Base-by-base conservation (phyloP, 2,797 vertebrate species). In the Saxicola maurus region DNA sequence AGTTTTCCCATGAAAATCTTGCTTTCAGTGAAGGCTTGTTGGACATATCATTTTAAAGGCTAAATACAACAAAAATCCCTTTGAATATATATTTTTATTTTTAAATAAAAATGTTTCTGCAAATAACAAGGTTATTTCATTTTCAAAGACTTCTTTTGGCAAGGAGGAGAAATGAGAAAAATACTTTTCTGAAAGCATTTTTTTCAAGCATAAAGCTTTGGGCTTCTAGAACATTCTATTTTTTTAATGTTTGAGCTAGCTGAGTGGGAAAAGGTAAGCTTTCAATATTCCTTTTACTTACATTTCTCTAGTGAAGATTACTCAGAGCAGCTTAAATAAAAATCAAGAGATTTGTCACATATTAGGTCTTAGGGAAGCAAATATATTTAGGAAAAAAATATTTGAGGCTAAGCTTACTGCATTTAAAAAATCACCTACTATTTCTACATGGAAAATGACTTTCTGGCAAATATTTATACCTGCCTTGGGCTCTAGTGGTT, bases 281-380 rank as follows among this genome's bases (percentile, higher is more conserved):
- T 92, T 84, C 52, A 65, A 61, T 79, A 65, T 51, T 81, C 46
- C 40, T 79, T 76, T 67, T 60, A 51, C 64, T 84, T 79, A 51
- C 51, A 67, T 65, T 84, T 81, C 80, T 89, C 61, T 55, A 64
- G 82, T 48, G 74, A 83, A 77, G 91, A 93, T 94, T 92, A 94
- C 87, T 94, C 93, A 94, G 91, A 92, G 74, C 48, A 79, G 82
- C 91, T 93, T 92, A 89, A 91, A 89, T 38, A 88, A 87, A 94
- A 94, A 92, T 71, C 82, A 71, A 82, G 74, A 92, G 89, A 86
- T 89, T 89, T 91, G 87, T 92, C 91, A 84, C 4, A 8, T 92
- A 86, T 86, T 78, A 93, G 74, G n/a, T 75, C 68, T 71, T 66
- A 45, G 30, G 30, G n/a, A 84, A n/a, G 64, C 42, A 86, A 91